Percentiles rank a stretch among this genome's conserved stretches.
Evolutionary conservation across 1,140 invertebrate genomes (phyloP).

Genomic region (Campodea augens): DNA sequence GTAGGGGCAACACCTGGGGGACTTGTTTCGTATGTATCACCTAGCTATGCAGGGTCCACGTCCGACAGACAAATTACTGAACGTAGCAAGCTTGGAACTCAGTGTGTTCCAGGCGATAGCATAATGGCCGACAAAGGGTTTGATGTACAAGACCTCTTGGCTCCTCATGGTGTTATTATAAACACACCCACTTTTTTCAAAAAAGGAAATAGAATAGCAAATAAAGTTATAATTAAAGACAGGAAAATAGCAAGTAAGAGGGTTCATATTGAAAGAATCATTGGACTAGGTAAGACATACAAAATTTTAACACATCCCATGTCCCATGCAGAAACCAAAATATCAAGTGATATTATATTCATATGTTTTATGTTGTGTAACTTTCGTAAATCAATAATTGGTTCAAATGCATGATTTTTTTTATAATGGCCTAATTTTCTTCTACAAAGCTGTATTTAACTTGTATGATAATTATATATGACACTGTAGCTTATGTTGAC

Average conservation of each 20-base stretch:
- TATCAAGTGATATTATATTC: neutral
- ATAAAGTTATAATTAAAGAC: neutral
- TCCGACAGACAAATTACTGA: neutral
- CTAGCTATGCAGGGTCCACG: neutral
- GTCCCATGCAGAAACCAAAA: neutral
- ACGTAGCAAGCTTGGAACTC: neutral
- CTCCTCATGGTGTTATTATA: neutral
- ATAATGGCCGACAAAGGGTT: neutral
- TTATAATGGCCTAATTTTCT: no score
- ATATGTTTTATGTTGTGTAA: neutral
- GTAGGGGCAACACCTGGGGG: conserved; percentile 12
- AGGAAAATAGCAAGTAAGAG: neutral
- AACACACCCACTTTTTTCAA: neutral
- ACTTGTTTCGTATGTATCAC: neutral
- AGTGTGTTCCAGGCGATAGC: neutral
- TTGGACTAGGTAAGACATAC: neutral
- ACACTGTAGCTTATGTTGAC: no score
- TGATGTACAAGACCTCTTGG: neutral
- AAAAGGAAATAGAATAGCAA: neutral
- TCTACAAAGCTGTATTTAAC: no score
- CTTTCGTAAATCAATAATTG: neutral
- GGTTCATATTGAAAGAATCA: neutral
- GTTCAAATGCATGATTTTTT: no score
- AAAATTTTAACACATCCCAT: neutral
- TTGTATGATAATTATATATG: no score